phyloP scores from a whole-genome alignment of 2,113 vertebrate species.

The Peromyscus maniculatus region DNA sequence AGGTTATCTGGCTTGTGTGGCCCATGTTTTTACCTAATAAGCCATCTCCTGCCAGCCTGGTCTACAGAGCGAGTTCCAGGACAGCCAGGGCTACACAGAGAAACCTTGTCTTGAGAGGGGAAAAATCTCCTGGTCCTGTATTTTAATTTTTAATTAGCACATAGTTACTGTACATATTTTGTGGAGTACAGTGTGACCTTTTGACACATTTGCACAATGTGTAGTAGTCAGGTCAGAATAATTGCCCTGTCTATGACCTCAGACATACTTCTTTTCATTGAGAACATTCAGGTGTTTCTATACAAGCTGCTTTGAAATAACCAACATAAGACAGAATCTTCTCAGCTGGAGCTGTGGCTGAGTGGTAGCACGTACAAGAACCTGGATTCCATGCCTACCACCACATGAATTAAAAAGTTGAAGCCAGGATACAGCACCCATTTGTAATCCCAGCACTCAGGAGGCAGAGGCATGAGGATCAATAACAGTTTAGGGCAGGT shows the following conservation, averaged over 20 bases:
- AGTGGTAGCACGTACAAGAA: not conserved
- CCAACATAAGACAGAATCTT: not conserved
- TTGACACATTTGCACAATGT: not conserved
- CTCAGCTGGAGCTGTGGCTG: not conserved
- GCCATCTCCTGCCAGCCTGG: not conserved
- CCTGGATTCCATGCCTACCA: not conserved
- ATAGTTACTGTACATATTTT: not conserved
- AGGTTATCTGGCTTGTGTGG: not conserved
- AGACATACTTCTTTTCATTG: not conserved
- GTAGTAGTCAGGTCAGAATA: not conserved
- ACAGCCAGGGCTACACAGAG: no score
- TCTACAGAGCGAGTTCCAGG: no score
- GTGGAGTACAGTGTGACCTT: not conserved
- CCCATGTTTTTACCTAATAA: no score
- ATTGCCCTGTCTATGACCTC: not conserved
- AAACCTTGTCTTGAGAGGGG: no score
- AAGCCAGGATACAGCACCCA: not conserved
- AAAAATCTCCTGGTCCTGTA: not conserved
- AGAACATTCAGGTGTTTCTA: not conserved
- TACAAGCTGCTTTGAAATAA: not conserved
- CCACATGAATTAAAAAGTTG: not conserved
- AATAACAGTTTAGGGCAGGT: not conserved
- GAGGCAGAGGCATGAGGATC: no score
- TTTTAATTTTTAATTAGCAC: not conserved
- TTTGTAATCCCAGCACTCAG: not conserved